A percentile compares a stretch with the other conserved stretches of the same genome.
phyloP scores from a whole-genome alignment of 2,888 invertebrate genomes.

The Nebria salina region DNA sequence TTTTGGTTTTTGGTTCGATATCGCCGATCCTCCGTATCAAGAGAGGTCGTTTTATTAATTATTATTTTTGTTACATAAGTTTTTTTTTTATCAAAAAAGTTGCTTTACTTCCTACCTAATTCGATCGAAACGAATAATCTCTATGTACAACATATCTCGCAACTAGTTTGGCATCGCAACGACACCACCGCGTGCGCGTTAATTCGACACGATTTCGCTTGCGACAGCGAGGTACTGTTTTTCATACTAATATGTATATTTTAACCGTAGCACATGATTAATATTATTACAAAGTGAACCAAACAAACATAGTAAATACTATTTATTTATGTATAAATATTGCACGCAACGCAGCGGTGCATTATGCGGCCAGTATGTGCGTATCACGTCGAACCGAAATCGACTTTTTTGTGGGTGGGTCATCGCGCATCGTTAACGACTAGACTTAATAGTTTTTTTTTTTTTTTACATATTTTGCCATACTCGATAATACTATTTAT shows the following conservation, averaged over 20 bases:
- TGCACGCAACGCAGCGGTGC: constrained; percentile 21
- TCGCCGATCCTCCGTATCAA: constrained; percentile 25
- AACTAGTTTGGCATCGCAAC: constrained; percentile 33
- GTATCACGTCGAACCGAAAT: constrained; percentile 41
- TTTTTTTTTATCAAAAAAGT: constrained; percentile 35
- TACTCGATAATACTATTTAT: constrained; percentile 47
- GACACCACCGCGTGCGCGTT: constrained; percentile 55
- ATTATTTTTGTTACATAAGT: constrained; percentile 2
- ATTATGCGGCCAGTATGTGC: constrained; percentile 34
- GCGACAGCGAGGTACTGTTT: neutral
- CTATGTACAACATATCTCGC: constrained; percentile 58
- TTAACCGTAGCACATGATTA: constrained; percentile 20
- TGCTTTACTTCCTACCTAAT: constrained; percentile 50
- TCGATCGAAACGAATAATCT: constrained; percentile 58
- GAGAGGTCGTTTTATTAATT: constrained; percentile 38
- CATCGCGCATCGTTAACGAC: constrained; percentile 38
- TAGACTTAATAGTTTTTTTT: constrained; percentile 38
- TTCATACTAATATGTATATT: constrained; percentile 33
- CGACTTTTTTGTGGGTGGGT: constrained; percentile 41
- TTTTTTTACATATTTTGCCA: constrained; percentile 37
- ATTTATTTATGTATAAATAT: neutral
- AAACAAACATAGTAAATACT: neutral
- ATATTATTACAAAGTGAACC: neutral
- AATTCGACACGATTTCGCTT: constrained; percentile 45
- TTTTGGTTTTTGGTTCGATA: constrained; percentile 17